Evolutionary conservation across 2,113 vertebrate species (phyloP), one percentile per base, ranked within the genome.

Genomic region (Carassius carassius): DNA sequence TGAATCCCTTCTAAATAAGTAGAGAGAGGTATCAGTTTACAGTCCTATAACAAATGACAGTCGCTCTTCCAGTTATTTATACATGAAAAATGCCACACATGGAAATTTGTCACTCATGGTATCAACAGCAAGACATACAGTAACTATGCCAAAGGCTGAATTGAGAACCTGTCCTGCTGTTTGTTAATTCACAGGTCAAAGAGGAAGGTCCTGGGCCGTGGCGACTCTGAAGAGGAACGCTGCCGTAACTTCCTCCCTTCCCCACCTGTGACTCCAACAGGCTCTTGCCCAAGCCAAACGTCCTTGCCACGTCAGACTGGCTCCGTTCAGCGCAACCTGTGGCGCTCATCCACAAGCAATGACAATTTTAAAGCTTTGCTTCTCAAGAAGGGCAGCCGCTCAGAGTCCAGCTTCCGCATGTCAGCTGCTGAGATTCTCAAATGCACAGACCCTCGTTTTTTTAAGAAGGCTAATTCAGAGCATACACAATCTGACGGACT

Each of bases 321-420:
- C 35, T 94, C 92, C 0, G 91, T 94, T 86, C 92, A 93, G 89
- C 91, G 91, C 63, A 93, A 91, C 5, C 7, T 93, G 83, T 93
- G 91, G 0, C 94, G 92, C 81, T 94, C 92, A 69, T 94, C 92
- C 70, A 93, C 92, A 41, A 97, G 95, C 88, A 98, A 96, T 0
- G 97, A 97, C 90, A 96, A 94, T 91, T 99, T 99, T 87, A 99
- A 98, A 90, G 96, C 97, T 5, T 93, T 99, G 47, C 90, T 99
- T 84, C 93, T 99, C 77, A 97, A 94, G 91, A 99, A 97, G 3
- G 97, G 98, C 0, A 96, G 95, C 70, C 96, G 96, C 0, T 88
- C 93, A 0, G 95, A 96, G 35, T 85, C 92, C 2, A 92, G 95
- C 0, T 95, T 94, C 21, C 97, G 96, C 0, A 95, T 97, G 93